phyloP scores from a whole-genome alignment of 64 coral and sea anemone species.

The Orbicella faveolata region DNA sequence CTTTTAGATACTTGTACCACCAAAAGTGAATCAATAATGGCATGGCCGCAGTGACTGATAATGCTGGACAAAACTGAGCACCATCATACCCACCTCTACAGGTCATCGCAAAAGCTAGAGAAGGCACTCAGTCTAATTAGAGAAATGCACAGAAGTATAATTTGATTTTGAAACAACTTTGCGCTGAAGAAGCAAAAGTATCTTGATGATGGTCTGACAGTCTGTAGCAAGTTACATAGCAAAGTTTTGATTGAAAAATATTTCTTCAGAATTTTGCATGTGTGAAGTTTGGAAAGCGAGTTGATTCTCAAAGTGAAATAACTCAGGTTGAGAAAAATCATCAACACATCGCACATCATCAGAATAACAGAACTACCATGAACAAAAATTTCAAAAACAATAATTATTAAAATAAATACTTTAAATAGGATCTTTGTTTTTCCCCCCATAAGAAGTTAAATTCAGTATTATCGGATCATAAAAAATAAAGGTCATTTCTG shows the following conservation, averaged over 20 bases:
- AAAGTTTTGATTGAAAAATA: no score
- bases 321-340: no score
- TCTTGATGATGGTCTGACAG: not conserved
- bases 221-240: not conserved
- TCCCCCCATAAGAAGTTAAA: not conserved
- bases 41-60: not conserved
- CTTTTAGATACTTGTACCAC: not conserved
- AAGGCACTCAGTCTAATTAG: conserved; percentile 53
- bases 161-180: not conserved
- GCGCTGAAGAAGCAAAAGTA: not conserved
- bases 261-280: no score
- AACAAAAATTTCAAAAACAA: no score
- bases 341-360: no score
- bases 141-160: conserved; percentile 36
- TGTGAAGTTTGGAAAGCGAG: no score
- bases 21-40: not conserved
- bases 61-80: conserved; percentile 22
- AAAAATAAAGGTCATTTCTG: conserved; percentile 3
- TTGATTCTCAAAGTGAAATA: no score
- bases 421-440: not conserved
- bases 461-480: not conserved
- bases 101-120: conserved; percentile 55
- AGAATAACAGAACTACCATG: no score
- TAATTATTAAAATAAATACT: no score
- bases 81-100: conserved; percentile 48